These are phyloP conservation scores for Melozone crissalis DNA, from an alignment of 2,113 vertebrate genomes.

Conservation along the genomic window DNA sequence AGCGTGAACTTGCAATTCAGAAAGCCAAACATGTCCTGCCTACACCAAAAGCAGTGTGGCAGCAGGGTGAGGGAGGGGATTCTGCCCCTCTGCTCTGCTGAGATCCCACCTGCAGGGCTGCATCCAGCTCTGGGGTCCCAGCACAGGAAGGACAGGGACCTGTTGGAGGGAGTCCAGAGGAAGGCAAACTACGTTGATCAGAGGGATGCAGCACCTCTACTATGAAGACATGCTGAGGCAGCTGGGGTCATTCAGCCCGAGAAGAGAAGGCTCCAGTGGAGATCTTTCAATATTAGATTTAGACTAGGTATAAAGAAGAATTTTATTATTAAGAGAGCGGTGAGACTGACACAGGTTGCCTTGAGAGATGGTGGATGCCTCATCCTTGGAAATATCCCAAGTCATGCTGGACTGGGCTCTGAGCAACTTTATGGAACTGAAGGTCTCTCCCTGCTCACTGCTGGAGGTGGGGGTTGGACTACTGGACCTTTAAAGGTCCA, in stretches of 20 bases:
- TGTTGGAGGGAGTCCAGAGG: neutral
- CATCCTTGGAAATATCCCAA: neutral
- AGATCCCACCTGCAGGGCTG: neutral
- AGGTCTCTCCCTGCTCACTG: neutral
- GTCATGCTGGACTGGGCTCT: neutral
- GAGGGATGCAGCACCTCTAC: neutral
- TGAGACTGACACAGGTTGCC: neutral
- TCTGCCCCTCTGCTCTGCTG: neutral
- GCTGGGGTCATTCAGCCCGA: neutral
- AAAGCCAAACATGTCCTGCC: neutral
- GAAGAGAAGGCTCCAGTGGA: neutral
- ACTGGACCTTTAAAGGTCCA: neutral
- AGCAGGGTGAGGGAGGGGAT: rapidly evolving
- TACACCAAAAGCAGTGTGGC: rapidly evolving
- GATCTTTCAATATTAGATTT: neutral
- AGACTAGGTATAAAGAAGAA: neutral
- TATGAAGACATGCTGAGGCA: neutral
- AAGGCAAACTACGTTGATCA: neutral
- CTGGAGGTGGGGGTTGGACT: neutral
- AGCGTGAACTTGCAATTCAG: no score
- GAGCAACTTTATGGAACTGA: neutral
- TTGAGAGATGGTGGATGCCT: neutral
- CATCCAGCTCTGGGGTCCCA: neutral
- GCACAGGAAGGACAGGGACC: neutral
- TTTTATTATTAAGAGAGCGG: neutral